phyloP scores from a whole-genome alignment of 1,140 invertebrate species.

The Anadara kagoshimensis region DNA sequence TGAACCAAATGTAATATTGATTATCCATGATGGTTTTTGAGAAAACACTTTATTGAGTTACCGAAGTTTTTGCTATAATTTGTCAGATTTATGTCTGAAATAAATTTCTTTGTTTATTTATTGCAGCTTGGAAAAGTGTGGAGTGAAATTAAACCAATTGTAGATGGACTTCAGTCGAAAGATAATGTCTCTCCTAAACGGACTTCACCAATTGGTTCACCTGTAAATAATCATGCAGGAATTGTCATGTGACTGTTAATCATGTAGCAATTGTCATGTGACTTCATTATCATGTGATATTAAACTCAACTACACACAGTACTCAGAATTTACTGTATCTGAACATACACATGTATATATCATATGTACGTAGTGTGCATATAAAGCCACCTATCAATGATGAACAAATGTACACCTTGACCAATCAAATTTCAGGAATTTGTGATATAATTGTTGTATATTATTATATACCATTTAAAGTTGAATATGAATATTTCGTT shows the following conservation, averaged over 20 bases:
- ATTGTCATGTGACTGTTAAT: conserved; percentile 20
- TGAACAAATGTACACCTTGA: too few species aligned
- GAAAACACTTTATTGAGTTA: neutral
- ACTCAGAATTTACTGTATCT: too few species aligned
- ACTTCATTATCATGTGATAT: too few species aligned
- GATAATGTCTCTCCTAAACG: conserved; percentile 30
- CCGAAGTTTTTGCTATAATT: neutral
- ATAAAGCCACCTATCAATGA: too few species aligned
- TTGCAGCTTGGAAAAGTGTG: conserved; percentile 60
- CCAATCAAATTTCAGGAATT: too few species aligned
- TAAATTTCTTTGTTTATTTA: conserved; percentile 11
- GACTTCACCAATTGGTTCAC: conserved; percentile 47
- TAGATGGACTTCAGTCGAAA: conserved; percentile 43
- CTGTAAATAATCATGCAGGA: conserved; percentile 36
- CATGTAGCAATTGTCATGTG: neutral
- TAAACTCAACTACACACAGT: too few species aligned
- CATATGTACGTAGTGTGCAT: too few species aligned
- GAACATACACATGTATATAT: too few species aligned
- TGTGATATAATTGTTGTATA: too few species aligned
- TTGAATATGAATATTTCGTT: too few species aligned
- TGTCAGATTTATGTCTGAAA: neutral
- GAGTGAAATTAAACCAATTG: conserved; percentile 54
- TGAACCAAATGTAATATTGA: neutral
- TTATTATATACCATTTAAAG: too few species aligned
- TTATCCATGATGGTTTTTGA: neutral